A percentile compares a stretch with the other conserved stretches of the same genome.
Evolutionary conservation across 2,888 invertebrate genomes (phyloP).

Genomic region (Agonopterix arenella): DNA sequence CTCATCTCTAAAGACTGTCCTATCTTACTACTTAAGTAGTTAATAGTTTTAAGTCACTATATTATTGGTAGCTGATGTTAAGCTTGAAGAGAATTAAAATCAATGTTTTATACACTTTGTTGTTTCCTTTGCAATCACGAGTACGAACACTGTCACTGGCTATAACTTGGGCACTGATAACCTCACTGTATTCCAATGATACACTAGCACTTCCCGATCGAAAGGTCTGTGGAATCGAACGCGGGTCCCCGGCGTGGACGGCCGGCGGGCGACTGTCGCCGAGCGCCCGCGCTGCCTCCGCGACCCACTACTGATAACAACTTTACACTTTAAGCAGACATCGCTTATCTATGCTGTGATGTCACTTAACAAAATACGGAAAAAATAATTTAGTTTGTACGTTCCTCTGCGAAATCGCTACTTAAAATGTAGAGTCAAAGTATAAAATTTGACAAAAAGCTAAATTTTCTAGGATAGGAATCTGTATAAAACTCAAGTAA

Average conservation of each 20-base stretch:
- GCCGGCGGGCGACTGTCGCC: constrained; percentile 32
- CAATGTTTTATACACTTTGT: constrained; percentile 43
- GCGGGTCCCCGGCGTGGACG: constrained; percentile 19
- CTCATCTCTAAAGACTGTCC: constrained; percentile 70
- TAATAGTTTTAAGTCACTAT: constrained; percentile 50
- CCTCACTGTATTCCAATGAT: constrained; percentile 5
- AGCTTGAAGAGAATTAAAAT: constrained; percentile 53
- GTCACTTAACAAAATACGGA: constrained; percentile 4
- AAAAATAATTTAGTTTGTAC: not conserved
- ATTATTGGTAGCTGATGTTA: constrained; percentile 42
- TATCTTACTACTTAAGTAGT: constrained; percentile 66
- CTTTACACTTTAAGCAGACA: constrained; percentile 3
- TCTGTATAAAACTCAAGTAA: no score
- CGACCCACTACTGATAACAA: constrained; percentile 24
- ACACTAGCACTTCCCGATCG: constrained; percentile 3
- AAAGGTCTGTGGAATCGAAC: not conserved
- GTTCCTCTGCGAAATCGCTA: no score
- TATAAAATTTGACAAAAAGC: no score
- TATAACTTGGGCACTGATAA: not conserved
- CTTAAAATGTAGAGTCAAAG: no score
- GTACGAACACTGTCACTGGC: constrained; percentile 20
- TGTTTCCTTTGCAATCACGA: constrained; percentile 29
- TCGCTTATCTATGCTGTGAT: constrained; percentile 23
- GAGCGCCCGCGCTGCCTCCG: constrained; percentile 9
- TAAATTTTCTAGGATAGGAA: no score